Percentiles rank a stretch among this genome's conserved stretches.
Evolutionary conservation across 1,140 invertebrate genomes (phyloP).

Genomic region (Mycetomoellerius zeteki): DNA sequence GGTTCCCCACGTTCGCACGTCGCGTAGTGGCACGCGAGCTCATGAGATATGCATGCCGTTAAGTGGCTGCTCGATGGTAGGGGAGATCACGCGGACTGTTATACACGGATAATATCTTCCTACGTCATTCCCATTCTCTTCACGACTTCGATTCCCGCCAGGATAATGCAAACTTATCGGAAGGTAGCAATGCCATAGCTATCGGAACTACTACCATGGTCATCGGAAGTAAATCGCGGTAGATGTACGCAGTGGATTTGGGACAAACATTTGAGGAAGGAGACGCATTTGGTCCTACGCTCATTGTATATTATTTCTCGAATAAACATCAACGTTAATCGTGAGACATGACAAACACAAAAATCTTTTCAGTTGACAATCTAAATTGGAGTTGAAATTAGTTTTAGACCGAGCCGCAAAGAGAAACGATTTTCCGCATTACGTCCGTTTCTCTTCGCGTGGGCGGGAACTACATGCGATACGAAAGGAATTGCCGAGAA

Average conservation of each 20-base stretch:
- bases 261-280: slow-evolving; percentile 27
- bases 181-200: slow-evolving; percentile 43
- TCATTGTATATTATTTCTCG: not conserved
- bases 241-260: slow-evolving; percentile 1
- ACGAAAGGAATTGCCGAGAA: not conserved
- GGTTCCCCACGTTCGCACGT: slow-evolving; percentile 30
- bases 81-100: slow-evolving; percentile 19
- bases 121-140: slow-evolving; percentile 5
- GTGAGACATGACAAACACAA: not conserved
- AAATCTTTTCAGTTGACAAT: not conserved
- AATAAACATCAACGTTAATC: not conserved
- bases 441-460: not conserved
- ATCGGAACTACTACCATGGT: slow-evolving; percentile 39
- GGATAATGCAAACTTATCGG: slow-evolving; percentile 52
- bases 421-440: slow-evolving; percentile 23
- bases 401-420: not conserved
- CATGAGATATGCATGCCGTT: slow-evolving; percentile 57
- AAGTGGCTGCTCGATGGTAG: not conserved
- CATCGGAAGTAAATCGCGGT: slow-evolving; percentile 46
- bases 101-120: slow-evolving; percentile 57
- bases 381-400: slow-evolving; percentile 17
- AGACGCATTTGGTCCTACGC: not conserved
- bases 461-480: not conserved
- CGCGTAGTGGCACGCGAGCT: slow-evolving; percentile 57
- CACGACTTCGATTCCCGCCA: not conserved